Percentiles rank a stretch among this genome's conserved stretches.
These are phyloP conservation scores for Scaptomyza pallida DNA, from an alignment of 1,140 invertebrate genomes.

Conservation along the genomic window DNA sequence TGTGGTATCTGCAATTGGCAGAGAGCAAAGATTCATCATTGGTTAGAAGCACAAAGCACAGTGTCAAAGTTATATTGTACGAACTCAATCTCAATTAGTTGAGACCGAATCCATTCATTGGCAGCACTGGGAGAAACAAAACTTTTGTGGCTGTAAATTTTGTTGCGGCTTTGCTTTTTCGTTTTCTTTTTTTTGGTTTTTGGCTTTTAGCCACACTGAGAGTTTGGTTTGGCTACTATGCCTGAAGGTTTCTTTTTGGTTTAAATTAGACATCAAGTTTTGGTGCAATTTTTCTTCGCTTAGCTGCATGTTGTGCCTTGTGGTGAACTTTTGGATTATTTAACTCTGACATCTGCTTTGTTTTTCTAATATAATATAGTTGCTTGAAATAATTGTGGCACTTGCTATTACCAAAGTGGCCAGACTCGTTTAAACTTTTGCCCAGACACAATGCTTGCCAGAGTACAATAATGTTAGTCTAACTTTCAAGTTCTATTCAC, in stretches of 20 bases:
- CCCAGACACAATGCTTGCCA: not conserved
- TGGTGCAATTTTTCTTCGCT: conserved; percentile 68
- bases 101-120: conserved; percentile 1
- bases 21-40: conserved; percentile 49
- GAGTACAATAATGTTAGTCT: not conserved
- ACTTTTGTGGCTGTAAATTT: conserved; percentile 74
- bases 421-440: conserved; percentile 15
- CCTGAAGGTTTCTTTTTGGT: conserved; percentile 59
- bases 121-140: conserved; percentile 22
- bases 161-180: conserved; percentile 69
- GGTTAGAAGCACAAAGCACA: conserved; percentile 32
- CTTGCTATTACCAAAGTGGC: conserved; percentile 37
- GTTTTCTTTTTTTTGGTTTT: too few species aligned
- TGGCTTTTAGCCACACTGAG: not conserved
- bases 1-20: conserved; percentile 51
- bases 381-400: conserved; percentile 15
- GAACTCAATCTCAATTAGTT: conserved; percentile 73
- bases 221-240: conserved; percentile 21
- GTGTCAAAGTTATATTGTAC: conserved; percentile 51
- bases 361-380: conserved; percentile 13
- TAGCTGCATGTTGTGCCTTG: conserved; percentile 61
- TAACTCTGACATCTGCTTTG: conserved; percentile 52
- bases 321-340: conserved; percentile 71
- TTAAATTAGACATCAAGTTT: conserved; percentile 77
- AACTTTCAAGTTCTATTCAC: not conserved